These are phyloP conservation scores for Camponotus fellah DNA, from an alignment of 2,888 invertebrate species.

Conservation along the genomic window DNA sequence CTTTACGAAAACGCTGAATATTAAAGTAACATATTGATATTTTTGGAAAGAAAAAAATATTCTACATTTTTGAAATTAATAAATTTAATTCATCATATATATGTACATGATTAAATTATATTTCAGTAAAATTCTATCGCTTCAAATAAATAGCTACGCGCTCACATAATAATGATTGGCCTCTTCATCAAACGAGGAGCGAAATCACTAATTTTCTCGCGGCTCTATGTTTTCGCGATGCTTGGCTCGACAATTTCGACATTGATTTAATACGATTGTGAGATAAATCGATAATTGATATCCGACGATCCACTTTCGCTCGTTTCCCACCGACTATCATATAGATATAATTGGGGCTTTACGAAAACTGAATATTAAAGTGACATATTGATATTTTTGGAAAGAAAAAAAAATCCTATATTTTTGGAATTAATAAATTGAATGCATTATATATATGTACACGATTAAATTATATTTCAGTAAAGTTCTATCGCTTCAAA, in stretches of 20 bases:
- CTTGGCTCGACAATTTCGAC: slow-evolving; percentile 46
- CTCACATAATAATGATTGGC: no score
- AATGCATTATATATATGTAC: not conserved
- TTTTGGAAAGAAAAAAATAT: no score
- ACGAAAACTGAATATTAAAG: not conserved
- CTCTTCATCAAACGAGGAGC: no score
- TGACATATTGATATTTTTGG: not conserved
- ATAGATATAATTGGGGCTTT: not conserved
- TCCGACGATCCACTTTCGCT: slow-evolving; percentile 33
- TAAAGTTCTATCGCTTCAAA: not conserved
- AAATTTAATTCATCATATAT: no score
- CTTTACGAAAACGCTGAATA: no score
- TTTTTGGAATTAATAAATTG: not conserved
- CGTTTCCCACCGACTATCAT: slow-evolving; percentile 14
- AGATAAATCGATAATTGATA: slow-evolving; percentile 41
- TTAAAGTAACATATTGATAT: no score
- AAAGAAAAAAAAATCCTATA: not conserved
- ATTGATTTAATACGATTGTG: slow-evolving; percentile 39
- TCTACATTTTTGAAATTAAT: no score
- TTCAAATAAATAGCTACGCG: no score
- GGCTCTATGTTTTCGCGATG: no score
- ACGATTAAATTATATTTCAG: not conserved
- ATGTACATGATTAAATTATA: no score
- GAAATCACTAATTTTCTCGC: no score
- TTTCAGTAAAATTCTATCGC: no score